phyloP scores from a whole-genome alignment of 2,888 invertebrate genomes.

The Melanotus villosus region DNA sequence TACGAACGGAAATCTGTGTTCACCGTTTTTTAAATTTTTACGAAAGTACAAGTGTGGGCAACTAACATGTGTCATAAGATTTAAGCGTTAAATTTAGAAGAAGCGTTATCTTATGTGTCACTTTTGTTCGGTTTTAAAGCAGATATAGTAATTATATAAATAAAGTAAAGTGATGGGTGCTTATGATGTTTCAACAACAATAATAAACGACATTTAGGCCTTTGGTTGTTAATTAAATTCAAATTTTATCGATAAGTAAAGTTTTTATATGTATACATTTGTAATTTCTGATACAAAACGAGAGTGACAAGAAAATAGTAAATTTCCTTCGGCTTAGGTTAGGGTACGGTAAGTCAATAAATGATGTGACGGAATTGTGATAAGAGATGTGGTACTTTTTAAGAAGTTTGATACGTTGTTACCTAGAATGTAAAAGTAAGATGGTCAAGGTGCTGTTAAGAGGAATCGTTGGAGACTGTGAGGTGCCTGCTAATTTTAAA shows the following conservation, averaged over 20 bases:
- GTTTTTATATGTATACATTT: constrained; percentile 42
- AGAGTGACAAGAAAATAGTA: constrained; percentile 11
- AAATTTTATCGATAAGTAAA: constrained; percentile 42
- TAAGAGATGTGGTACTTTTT: constrained; percentile 63
- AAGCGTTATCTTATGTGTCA: not conserved
- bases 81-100: not conserved
- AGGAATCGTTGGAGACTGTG: constrained; percentile 61
- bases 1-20: not conserved
- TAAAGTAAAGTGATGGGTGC: constrained; percentile 43
- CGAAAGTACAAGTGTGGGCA: not conserved
- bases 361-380: constrained; percentile 52
- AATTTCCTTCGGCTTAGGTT: constrained; percentile 37
- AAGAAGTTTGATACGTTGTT: constrained; percentile 54
- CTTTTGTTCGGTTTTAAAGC: too few species aligned
- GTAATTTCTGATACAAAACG: constrained; percentile 30
- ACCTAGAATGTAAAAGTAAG: constrained; percentile 38
- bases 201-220: constrained; percentile 41
- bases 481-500: constrained; percentile 62
- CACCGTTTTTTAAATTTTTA: not conserved
- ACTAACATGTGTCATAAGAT: not conserved
- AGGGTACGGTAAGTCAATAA: constrained; percentile 36
- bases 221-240: constrained; percentile 44
- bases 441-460: constrained; percentile 54
- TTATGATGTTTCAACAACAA: constrained; percentile 33
- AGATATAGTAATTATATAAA: constrained; percentile 17